A percentile compares a stretch with the other conserved stretches of the same genome.
These are phyloP conservation scores for Hyphantria cunea DNA, from an alignment of 1,140 invertebrate species.

Conservation along the genomic window DNA sequence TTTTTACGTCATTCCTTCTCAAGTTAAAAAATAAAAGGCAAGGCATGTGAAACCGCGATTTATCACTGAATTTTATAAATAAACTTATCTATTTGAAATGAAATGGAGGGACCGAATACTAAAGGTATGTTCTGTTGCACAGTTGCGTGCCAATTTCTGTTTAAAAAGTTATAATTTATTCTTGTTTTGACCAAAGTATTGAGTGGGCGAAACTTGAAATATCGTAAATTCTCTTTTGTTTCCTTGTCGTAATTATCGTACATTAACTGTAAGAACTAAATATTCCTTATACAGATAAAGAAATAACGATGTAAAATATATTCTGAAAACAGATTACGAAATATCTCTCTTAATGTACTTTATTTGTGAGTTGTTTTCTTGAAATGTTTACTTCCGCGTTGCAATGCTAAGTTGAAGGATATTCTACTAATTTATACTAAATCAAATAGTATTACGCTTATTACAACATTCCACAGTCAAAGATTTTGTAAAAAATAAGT, in stretches of 20 bases:
- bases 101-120: slow-evolving; percentile 63
- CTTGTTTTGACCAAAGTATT: slow-evolving; percentile 23
- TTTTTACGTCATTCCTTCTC: slow-evolving; percentile 20
- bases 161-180: slow-evolving; percentile 7
- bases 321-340: too few species aligned
- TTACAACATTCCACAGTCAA: slow-evolving; percentile 16
- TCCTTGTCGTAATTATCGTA: slow-evolving; percentile 39
- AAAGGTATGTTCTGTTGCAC: slow-evolving; percentile 51
- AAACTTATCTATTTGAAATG: slow-evolving; percentile 54
- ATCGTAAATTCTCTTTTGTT: slow-evolving; percentile 65
- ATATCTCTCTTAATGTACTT: too few species aligned
- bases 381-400: slow-evolving; percentile 26
- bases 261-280: slow-evolving; percentile 4
- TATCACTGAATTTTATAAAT: slow-evolving; percentile 44
- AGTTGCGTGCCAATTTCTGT: not conserved
- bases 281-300: too few species aligned
- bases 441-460: not conserved
- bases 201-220: slow-evolving; percentile 30
- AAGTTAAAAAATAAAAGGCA: slow-evolving; percentile 19
- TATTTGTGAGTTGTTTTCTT: not conserved
- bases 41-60: slow-evolving; percentile 34
- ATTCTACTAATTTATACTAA: slow-evolving; percentile 5
- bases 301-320: too few species aligned
- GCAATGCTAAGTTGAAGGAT: slow-evolving; percentile 34
- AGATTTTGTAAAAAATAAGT: slow-evolving; percentile 4